These are phyloP conservation scores for Onthophagus sagittarius DNA, from an alignment of 2,888 invertebrate genomes.

Conservation along the genomic window DNA sequence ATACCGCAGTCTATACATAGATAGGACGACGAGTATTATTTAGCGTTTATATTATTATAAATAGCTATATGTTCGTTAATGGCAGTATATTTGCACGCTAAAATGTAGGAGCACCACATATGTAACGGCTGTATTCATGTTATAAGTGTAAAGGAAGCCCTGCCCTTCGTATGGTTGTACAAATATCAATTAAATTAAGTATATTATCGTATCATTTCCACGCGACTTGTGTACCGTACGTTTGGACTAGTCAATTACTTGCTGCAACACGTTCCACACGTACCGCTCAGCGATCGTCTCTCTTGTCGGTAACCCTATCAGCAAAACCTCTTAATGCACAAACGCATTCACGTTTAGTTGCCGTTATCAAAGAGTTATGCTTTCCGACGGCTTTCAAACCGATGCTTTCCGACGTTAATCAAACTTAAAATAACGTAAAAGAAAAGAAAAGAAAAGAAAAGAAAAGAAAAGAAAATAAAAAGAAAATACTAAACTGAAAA, in stretches of 20 bases:
- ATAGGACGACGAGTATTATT: slow-evolving; percentile 43
- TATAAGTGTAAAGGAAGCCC: slow-evolving; percentile 46
- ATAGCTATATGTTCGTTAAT: slow-evolving; percentile 45
- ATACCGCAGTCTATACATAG: slow-evolving; percentile 41
- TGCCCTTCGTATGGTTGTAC: slow-evolving; percentile 39
- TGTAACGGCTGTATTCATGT: slow-evolving; percentile 48
- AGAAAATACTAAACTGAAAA: neutral
- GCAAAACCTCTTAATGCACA: slow-evolving; percentile 18
- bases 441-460: too few species aligned
- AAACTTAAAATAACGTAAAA: neutral
- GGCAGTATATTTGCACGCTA: slow-evolving; percentile 45
- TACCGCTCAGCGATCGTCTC: slow-evolving; percentile 10
- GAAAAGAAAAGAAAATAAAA: too few species aligned
- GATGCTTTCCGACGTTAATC: neutral
- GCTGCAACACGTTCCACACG: slow-evolving; percentile 1
- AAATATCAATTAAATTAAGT: slow-evolving; percentile 35
- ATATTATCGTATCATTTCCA: slow-evolving; percentile 33
- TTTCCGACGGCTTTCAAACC: neutral
- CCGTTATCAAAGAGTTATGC: slow-evolving; percentile 1
- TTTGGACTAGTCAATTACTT: slow-evolving; percentile 34
- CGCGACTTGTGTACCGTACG: slow-evolving; percentile 29
- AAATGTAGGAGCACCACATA: slow-evolving; percentile 46
- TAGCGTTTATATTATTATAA: slow-evolving; percentile 39
- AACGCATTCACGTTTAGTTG: neutral
- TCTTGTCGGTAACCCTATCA: slow-evolving; percentile 16